Evolutionary conservation across 2,797 vertebrate species (phyloP).

Genomic region (Chelidonichthys spinosus): DNA sequence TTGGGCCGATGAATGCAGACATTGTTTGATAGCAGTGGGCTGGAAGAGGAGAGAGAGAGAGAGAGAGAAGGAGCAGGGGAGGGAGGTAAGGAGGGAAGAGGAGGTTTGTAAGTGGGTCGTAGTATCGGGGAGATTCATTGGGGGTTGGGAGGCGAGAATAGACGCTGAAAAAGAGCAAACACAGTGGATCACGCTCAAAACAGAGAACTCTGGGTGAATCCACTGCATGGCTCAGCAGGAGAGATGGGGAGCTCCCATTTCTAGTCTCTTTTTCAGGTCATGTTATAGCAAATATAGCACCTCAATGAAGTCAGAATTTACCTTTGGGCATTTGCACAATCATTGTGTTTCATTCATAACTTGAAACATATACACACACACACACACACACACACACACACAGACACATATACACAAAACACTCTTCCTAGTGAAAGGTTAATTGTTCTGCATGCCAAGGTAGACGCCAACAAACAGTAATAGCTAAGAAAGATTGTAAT

Average conservation of each 20-base stretch:
- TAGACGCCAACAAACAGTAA: constrained; percentile 32
- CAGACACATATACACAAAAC: no score
- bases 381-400: no score
- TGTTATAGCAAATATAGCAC: not conserved
- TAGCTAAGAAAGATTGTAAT: constrained; percentile 28
- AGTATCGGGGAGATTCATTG: constrained; percentile 66
- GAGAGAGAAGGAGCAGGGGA: constrained; percentile 35
- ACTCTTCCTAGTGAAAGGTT: constrained; percentile 16
- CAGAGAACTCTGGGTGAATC: constrained; percentile 34
- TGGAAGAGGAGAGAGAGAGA: constrained; percentile 74
- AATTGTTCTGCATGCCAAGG: constrained; percentile 41
- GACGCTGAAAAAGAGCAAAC: constrained; percentile 56
- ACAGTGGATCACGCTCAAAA: constrained; percentile 35
- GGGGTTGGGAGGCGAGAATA: constrained; percentile 64
- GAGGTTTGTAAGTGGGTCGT: constrained; percentile 73
- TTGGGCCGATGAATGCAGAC: constrained; percentile 76
- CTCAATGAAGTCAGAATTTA: not conserved
- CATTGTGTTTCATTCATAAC: not conserved
- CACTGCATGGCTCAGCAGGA: constrained; percentile 2
- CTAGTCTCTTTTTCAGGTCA: not conserved
- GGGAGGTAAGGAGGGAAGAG: constrained; percentile 51
- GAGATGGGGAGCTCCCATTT: not conserved
- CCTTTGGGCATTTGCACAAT: not conserved
- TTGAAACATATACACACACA: not conserved
- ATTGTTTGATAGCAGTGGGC: constrained; percentile 81